Evolutionary conservation across 2,888 invertebrate genomes (phyloP), one percentile per base, ranked within the genome.

Genomic region (Pyrrhia umbra): DNA sequence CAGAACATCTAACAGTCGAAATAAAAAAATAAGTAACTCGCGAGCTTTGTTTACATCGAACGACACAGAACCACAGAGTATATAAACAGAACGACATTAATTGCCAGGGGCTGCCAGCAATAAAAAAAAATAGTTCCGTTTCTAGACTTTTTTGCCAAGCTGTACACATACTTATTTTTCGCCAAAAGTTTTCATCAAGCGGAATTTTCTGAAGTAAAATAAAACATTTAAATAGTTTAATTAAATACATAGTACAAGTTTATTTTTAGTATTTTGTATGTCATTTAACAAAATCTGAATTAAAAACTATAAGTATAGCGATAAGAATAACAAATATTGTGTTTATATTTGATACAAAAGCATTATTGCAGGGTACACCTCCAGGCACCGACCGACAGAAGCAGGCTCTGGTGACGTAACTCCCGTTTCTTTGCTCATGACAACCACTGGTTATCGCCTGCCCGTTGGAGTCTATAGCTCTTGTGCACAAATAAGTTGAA

Each of bases 401-500:
- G 72, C 95, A 95, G 6, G 90, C 92, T 75, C 80, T 85, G 0
- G 91, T 92, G 25, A 80, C 76, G 51, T 84, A 92, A 67, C 92
- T 94, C 18, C 95, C 95, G 18, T 88, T 87, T 8, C 67, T 83
- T 73, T 96, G 95, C 47, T 91, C 92, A 84, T 94, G 96, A 82
- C 97, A 97, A 2, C 96, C 96, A 55, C 89, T 93, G 4, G 92
- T 95, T 56, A 95, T 93, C 0, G 93, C 89, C 1, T 90, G 85
- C 51, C 94, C 95, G 5, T 85, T 84, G 8, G 87, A 84, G 59
- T 95, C 90, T 37, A 96, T 91, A 0, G 96, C 96, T 84, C 96
- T 95, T 46, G 96, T 96, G 82, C 97, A 97, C 96, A 97, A 95
- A 78, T 96, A 96, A 0, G 97, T 97, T 2, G 96, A 95, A 84